Conservation (phyloP, 2,797 vertebrate species). For the Cirrhinus molitorella region DNA sequence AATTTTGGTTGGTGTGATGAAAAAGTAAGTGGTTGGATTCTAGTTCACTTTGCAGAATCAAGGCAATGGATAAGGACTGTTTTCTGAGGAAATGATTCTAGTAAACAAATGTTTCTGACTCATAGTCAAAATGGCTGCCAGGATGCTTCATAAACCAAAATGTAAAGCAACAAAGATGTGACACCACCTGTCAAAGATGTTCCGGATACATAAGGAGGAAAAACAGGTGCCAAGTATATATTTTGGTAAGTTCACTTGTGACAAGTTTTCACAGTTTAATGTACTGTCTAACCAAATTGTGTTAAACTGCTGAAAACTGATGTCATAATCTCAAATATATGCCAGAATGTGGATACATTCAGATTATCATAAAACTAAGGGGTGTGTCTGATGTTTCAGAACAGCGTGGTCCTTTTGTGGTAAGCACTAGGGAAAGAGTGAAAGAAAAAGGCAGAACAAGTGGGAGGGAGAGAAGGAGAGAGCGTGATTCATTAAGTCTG, state of each 20-base stretch:
- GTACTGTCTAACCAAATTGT: not conserved
- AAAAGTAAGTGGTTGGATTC: not conserved
- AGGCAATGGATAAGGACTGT: not conserved
- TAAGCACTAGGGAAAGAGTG: constrained; percentile 24
- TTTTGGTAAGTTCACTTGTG: not conserved
- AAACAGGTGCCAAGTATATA: not conserved
- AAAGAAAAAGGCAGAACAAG: constrained; percentile 61
- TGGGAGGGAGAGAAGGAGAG: constrained; percentile 54
- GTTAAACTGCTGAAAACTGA: not conserved
- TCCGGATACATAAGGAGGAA: not conserved
- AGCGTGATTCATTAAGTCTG: constrained; percentile 46
- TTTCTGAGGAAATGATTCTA: not conserved
- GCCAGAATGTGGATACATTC: constrained; percentile 13
- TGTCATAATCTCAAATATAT: not conserved
- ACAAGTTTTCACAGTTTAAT: not conserved
- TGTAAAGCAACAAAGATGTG: not conserved
- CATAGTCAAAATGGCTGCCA: not conserved
- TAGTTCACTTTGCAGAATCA: not conserved
- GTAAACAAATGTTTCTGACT: not conserved
- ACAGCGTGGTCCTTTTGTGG: constrained; percentile 34
- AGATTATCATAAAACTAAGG: constrained; percentile 2
- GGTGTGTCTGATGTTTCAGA: constrained; percentile 41
- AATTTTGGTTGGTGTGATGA: not conserved
- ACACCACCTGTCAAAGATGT: not conserved
- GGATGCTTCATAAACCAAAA: not conserved